Evolutionary conservation across 2,888 invertebrate species (phyloP), one percentile per base, ranked within the genome.

Genomic region (Philhelius pedissequus): DNA sequence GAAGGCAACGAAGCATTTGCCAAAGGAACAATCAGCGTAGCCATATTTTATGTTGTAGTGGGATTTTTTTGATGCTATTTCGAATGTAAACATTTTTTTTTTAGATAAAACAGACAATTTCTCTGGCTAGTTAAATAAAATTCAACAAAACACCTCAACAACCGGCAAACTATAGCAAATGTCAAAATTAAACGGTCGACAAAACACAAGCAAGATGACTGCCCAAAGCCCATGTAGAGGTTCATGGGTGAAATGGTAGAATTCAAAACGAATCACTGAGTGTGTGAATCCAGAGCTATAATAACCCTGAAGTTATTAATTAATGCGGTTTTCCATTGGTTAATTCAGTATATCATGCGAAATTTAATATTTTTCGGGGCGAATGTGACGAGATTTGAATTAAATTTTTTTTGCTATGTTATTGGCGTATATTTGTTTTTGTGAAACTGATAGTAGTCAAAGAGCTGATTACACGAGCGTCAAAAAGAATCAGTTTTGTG

Each of bases 1-100:
- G 38, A 81, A 77, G 7, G 81, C 86, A 6, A 86, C 35, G 9
- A 86, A 86, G 50, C 80, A 76, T 48, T 69, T 81, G 4, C 86
- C 86, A 52, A 81, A 86, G 0, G 20, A 32, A 38, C 66, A 52
- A 13, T 80, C 76, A 15, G 86, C 86, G 22, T 80, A 80, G n/a
- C 86, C 86, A 50, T 86, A 77, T 52, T 86, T 81, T 30, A 86
- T 86, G 13, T 68, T 62, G 15, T 71, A 69, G 15, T 76, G 27
- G 3, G 73, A 56, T 56, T 71, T 81, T 48, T 86, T 86, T 3
- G 84, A 78, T 13, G 74, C 83, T 9, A 83, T 78, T 38, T 83
- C 83, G 56, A 83, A 83, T 7, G 83, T 78, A 58, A 83, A 83
- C 83, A 83, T 83, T 74, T 69, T 83, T 20, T n/a, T 22, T 18